Base-by-base conservation (phyloP, 2,113 vertebrate genomes). In the Pedionomus torquatus region DNA sequence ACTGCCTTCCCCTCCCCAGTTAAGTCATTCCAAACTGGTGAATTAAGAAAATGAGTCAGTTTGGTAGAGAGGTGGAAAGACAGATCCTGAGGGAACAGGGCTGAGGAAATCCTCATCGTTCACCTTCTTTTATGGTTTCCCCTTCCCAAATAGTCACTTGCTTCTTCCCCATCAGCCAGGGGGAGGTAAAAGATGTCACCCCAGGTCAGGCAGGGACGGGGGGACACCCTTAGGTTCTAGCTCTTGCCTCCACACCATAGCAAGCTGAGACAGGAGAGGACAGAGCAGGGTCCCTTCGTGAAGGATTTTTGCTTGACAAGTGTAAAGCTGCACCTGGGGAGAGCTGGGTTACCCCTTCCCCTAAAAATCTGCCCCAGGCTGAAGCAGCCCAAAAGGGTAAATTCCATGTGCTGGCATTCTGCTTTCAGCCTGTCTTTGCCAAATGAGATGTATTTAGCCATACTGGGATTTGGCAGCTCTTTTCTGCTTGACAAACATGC, bases 251-350 rank as follows among this genome's bases (percentile, higher is more conserved):
- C 0, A 0, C n/a, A 1, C 21, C 3, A 60, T 39, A 78, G 31
- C 71, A 12, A 72, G 28, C 39, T 20, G 48, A 24, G 58, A 54
- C 48, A 41, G 66, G 17, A 71, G 60, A 4, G 8, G 46, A 24
- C 0, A 0, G 15, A 82, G 44, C 1, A 7, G 1, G 30, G 33
- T 55, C 49, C 25, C 39, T 69, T 43, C 0, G 33, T 25, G 11
- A 52, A 48, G 44, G 55, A 66, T 75, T 85, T 17, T 46, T 58
- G 49, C 75, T 49, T 46, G 25, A 9, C 35, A 28, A 28, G 41
- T 9, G 5, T 31, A 15, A 75, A 46, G 15, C 75, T 66, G 17
- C 25, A 10, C 21, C 12, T 17, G 55, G 30, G 60, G 12, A 75
- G 70, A 24, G 51, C 61, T 25, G 33, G 7, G 68, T 30, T 75